Evolutionary conservation across 2,888 invertebrate species (phyloP).

Genomic region (Heliothis peltigera): DNA sequence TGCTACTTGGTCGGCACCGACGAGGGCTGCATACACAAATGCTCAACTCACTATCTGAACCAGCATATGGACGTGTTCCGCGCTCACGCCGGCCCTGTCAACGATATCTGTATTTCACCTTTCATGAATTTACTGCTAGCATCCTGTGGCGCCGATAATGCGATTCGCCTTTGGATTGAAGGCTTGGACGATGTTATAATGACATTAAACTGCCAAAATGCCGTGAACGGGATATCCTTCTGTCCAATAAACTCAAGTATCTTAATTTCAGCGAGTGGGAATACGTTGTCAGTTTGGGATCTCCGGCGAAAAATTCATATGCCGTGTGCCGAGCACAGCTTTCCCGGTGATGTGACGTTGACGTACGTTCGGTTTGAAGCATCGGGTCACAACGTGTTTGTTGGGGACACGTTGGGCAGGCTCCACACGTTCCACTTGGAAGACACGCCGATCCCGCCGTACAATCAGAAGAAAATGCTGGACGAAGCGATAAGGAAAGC

Average conservation of each 20-base stretch:
- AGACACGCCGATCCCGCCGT: slow-evolving; percentile 93
- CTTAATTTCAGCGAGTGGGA: slow-evolving; percentile 91
- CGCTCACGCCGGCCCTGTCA: slow-evolving; percentile 94
- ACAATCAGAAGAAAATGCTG: slow-evolving; percentile 91
- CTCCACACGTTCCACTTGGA: slow-evolving; percentile 92
- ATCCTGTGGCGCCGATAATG: slow-evolving; percentile 95
- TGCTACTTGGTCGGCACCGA: slow-evolving; percentile 95
- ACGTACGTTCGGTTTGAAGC: slow-evolving; percentile 91
- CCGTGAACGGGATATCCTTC: slow-evolving; percentile 91
- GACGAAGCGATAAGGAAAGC: slow-evolving; percentile 91
- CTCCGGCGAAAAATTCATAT: slow-evolving; percentile 92
- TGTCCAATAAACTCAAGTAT: slow-evolving; percentile 94
- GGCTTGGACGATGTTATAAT: slow-evolving; percentile 91
- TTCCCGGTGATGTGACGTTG: slow-evolving; percentile 83
- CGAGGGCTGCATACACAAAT: slow-evolving; percentile 95
- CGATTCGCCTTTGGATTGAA: slow-evolving; percentile 93
- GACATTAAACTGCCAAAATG: slow-evolving; percentile 84
- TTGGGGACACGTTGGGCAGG: slow-evolving; percentile 92
- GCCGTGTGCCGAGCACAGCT: slow-evolving; percentile 90
- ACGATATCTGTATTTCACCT: slow-evolving; percentile 92
- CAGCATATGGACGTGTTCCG: slow-evolving; percentile 92
- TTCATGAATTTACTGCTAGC: slow-evolving; percentile 92
- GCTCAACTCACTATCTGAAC: slow-evolving; percentile 95
- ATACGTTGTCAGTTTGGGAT: slow-evolving; percentile 94
- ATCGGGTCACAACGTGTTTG: slow-evolving; percentile 92